These are phyloP conservation scores for Sisyra terminalis DNA, from an alignment of 2,888 invertebrate species.

Conservation along the genomic window DNA sequence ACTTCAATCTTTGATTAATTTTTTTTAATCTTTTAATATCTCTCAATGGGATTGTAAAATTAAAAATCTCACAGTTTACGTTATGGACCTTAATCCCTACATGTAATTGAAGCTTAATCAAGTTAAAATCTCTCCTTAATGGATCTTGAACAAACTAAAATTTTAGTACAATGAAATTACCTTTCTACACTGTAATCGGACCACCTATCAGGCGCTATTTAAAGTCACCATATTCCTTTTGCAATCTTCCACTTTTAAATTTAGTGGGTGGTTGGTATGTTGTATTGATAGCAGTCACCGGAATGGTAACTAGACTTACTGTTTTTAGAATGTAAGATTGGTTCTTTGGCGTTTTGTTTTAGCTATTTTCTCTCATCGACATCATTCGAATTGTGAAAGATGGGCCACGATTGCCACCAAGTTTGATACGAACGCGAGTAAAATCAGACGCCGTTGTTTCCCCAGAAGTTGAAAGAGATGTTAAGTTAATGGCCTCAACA, in stretches of 20 bases:
- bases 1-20: background rate
- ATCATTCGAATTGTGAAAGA: slow-evolving; percentile 20
- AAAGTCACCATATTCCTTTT: slow-evolving; percentile 16
- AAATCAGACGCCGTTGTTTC: slow-evolving; percentile 18
- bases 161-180: slow-evolving; percentile 17
- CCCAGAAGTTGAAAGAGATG: slow-evolving; percentile 22
- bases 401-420: slow-evolving; percentile 20
- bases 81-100: background rate
- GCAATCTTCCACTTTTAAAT: slow-evolving; percentile 17
- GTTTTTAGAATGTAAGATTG: too few relatives aligned
- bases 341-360: background rate
- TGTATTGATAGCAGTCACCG: slow-evolving; percentile 20
- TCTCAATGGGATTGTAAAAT: too few relatives aligned
- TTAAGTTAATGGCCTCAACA: slow-evolving; percentile 22
- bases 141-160: background rate
- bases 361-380: slow-evolving; percentile 20
- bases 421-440: slow-evolving; percentile 18
- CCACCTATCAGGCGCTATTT: slow-evolving; percentile 17
- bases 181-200: slow-evolving; percentile 19
- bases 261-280: slow-evolving; percentile 20
- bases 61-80: too few relatives aligned
- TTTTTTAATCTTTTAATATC: background rate
- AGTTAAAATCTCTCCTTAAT: background rate
- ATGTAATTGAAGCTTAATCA: background rate
- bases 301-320: slow-evolving; percentile 19